phyloP scores from a whole-genome alignment of 35 echinoderm and acorn worm species.

The Apostichopus californicus region DNA sequence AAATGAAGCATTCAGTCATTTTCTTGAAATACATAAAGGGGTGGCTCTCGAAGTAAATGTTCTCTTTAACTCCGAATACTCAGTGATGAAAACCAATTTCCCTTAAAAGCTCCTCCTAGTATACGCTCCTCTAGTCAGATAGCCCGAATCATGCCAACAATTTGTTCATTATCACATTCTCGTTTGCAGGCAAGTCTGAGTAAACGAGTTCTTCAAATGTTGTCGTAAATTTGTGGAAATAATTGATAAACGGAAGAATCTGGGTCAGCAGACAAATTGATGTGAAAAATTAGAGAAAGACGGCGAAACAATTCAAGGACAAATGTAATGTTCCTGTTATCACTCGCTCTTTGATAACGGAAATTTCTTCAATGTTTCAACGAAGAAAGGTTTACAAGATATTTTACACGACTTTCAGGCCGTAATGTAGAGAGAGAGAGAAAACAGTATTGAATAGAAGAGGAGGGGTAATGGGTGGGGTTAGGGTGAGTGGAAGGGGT shows the following conservation, averaged over 20 bases:
- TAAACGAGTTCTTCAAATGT: not conserved
- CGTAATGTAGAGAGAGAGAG: too few species aligned
- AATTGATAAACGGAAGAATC: constrained; percentile 15
- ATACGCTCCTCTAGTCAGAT: not conserved
- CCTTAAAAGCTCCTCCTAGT: not conserved
- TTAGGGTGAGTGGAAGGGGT: too few species aligned
- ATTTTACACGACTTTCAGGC: too few species aligned
- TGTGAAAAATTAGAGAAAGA: not conserved
- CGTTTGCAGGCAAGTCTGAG: not conserved
- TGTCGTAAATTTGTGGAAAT: constrained; percentile 16
- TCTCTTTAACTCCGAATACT: not conserved
- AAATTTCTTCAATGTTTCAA: too few species aligned
- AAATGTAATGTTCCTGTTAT: not conserved
- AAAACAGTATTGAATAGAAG: too few species aligned
- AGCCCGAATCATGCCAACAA: not conserved
- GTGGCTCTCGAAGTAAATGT: not conserved
- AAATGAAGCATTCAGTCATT: too few species aligned
- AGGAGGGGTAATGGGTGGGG: too few species aligned
- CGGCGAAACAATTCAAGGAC: not conserved
- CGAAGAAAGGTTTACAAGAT: too few species aligned
- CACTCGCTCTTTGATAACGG: too few species aligned
- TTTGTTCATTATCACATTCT: not conserved
- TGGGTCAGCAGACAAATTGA: not conserved
- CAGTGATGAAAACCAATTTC: not conserved
- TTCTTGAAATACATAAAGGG: not conserved